phyloP scores from a whole-genome alignment of 2,888 invertebrate species.

The Platycheirus rosarum region DNA sequence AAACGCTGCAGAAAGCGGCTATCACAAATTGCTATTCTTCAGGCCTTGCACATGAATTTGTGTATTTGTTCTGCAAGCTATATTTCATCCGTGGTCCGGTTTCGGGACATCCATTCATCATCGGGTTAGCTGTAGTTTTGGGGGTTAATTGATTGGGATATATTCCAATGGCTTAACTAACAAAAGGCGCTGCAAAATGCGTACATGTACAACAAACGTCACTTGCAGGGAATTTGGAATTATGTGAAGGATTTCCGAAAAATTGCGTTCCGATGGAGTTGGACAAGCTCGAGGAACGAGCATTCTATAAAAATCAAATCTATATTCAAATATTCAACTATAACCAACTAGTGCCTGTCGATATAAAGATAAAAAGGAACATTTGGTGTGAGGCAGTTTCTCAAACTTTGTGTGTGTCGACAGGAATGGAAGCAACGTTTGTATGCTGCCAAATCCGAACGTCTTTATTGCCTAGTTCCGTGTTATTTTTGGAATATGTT shows the following conservation, averaged over 20 bases:
- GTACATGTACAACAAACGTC: conserved; percentile 25
- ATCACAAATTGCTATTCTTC: conserved; percentile 67
- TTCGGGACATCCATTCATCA: conserved; percentile 55
- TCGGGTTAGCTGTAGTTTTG: conserved; percentile 39
- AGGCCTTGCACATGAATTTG: conserved; percentile 52
- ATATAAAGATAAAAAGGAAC: too few relatives aligned
- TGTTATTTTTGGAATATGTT: too few relatives aligned
- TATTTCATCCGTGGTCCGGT: conserved; percentile 31
- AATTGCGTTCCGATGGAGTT: too few relatives aligned
- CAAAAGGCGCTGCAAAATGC: background rate
- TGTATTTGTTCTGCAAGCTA: conserved; percentile 22
- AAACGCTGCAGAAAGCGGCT: conserved; percentile 64
- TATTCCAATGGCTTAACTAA: conserved; percentile 27
- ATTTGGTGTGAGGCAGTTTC: too few relatives aligned
- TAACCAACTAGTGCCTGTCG: too few relatives aligned
- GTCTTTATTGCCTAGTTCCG: too few relatives aligned
- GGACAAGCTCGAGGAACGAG: too few relatives aligned
- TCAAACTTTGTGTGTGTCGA: too few relatives aligned
- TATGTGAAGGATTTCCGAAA: background rate
- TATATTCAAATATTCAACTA: too few relatives aligned
- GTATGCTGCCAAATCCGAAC: too few relatives aligned
- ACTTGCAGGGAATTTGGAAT: conserved; percentile 28
- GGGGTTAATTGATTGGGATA: conserved; percentile 66
- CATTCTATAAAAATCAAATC: too few relatives aligned
- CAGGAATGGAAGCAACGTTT: too few relatives aligned